Evolutionary conservation across 2,113 vertebrate species (phyloP), one percentile per base, ranked within the genome.

Genomic region (Alligator mississippiensis): DNA sequence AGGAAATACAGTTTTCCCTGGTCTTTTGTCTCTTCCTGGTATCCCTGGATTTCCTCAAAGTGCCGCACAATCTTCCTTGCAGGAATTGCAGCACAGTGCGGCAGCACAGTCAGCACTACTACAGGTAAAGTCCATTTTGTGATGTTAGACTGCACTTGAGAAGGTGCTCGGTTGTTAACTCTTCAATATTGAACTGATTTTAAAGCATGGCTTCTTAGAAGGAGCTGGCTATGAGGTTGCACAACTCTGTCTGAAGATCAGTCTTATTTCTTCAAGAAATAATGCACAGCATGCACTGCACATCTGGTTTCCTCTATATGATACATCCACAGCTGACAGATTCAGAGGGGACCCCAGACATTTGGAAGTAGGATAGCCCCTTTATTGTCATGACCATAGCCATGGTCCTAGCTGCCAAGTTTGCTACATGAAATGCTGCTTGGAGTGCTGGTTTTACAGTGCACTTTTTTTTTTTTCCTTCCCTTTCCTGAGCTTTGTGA

Each of bases 41-140:
- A 98, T 99, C 87, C 98, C 99, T 13, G 98, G 98, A 76, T 99
- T 99, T 98, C 98, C 99, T 70, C 98, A 99, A 77, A 98, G 97
- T 66, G 97, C 98, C 4, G 95, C 99, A 58, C 98, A 99, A 3
- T 98, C 98, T 59, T 97, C 98, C 34, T 97, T 99, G 5, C 96
- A 99, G 61, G 98, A 99, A 62, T 92, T 99, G 88, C 99, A 99
- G 97, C 99, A 99, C 76, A 98, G 94, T 79, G 98, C 98, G 16
- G 98, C 98, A 6, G 98, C 99, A 60, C 99, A 99, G 94, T 98
- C 99, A 18, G 99, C 99, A 7, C 92, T 99, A 61, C 96, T 99
- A 79, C 99, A 99, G 99, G 99, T 99, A 98, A 88, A 5, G 0
- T 30, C 54, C 27, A 0, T 38, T 72, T 90, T 13, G 85, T 95